Conservation (phyloP, 1,140 invertebrate species). For the Polypedilum vanderplanki region DNA sequence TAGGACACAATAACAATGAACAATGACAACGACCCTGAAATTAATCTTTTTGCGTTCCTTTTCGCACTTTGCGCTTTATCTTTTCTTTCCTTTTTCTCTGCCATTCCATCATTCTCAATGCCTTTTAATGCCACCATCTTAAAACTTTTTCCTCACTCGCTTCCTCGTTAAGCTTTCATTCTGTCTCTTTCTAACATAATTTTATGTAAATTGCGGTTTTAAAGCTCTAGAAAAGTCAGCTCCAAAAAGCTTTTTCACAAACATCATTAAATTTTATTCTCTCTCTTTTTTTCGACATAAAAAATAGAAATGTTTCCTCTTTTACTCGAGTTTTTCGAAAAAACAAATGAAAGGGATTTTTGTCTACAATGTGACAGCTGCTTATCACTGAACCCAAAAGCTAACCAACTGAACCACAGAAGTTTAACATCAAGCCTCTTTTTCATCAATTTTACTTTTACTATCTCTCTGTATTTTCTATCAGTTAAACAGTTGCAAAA, state of each 20-base stretch:
- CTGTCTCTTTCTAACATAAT: neutral
- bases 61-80: constrained; percentile 4
- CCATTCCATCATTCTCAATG: constrained; percentile 11
- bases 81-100: neutral
- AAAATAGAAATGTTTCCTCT: no score
- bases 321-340: no score
- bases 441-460: neutral
- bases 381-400: constrained; percentile 1
- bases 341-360: no score
- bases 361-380: neutral
- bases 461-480: no score
- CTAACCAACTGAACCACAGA: neutral
- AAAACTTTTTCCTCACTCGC: neutral
- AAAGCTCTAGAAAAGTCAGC: neutral
- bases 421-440: neutral
- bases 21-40: neutral
- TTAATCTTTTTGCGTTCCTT: constrained; percentile 18
- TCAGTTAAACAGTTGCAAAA: neutral
- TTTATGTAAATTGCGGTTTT: constrained; percentile 10
- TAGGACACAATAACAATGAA: neutral
- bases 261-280: neutral
- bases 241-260: neutral
- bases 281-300: neutral
- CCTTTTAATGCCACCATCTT: constrained; percentile 12
- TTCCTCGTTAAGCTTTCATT: neutral